Evolutionary conservation across 2,797 vertebrate species (phyloP).

Genomic region (Chiroxiphia lanceolata): DNA sequence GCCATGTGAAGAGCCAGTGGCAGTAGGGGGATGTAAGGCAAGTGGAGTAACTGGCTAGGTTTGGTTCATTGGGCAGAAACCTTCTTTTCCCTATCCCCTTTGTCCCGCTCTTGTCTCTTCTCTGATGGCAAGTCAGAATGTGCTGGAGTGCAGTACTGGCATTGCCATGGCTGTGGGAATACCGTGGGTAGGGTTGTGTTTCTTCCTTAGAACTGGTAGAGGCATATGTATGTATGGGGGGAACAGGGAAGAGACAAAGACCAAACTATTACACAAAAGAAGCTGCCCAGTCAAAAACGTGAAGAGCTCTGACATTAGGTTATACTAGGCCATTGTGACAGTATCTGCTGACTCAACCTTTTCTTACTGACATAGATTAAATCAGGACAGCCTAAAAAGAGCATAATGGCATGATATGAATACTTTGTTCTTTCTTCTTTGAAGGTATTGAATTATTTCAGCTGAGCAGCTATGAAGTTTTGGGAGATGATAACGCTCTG

Average conservation of each 20-base stretch:
- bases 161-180: not conserved
- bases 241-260: not conserved
- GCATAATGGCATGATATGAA: not conserved
- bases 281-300: not conserved
- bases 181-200: not conserved
- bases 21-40: not conserved
- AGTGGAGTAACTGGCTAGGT: not conserved
- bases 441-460: not conserved
- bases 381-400: not conserved
- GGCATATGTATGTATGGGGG: fast-evolving
- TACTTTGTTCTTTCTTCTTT: not conserved
- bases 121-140: not conserved
- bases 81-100: not conserved
- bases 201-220: not conserved
- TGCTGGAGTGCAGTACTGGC: not conserved
- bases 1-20: not conserved
- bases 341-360: not conserved
- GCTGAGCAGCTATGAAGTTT: not conserved
- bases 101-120: not conserved
- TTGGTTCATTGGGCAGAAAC: not conserved
- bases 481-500: not conserved
- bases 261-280: not conserved
- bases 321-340: not conserved
- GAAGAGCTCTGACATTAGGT: not conserved
- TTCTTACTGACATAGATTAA: not conserved